Evolutionary conservation across 2,113 vertebrate genomes (phyloP), one percentile per base, ranked within the genome.

Genomic region (Budorcas taxicolor): DNA sequence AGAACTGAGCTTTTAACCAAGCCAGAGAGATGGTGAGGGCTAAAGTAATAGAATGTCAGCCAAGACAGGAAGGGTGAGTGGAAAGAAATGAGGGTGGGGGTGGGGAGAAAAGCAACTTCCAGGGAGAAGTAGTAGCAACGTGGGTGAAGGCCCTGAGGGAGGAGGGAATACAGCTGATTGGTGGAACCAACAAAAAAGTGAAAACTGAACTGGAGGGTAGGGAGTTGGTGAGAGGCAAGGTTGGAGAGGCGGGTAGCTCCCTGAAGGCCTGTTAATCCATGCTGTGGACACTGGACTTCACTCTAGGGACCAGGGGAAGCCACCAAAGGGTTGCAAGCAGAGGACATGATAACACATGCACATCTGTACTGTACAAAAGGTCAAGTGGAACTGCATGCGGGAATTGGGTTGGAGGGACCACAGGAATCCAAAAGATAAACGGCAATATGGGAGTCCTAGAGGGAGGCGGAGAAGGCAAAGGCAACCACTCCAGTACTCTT

Each of bases 71-170:
- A 92, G 27, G 36, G 3, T 80, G 47, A 19, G 14, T 74, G 36
- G 29, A 52, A 95, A 47, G 55, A 94, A 97, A 53, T 93, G 94
- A 98, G 40, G 52, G 29, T 62, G 33, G 50, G 50, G 16, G 10
- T 16, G 78, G 55, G 45, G 40, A 92, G 55, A 74, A 87, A 92
- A 62, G 60, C 6, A 92, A 50, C 0, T 76, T 86, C 33, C 29
- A 67, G 12, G 7, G 12, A 57, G 36, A 40, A 96, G 60, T 45
- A 52, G 50, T 5, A 50, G 19, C 17, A 9, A 14, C 36, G 1
- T 74, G 47, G 57, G 29, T 71, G 27, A 80, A 64, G 31, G 50
- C 40, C 45, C 25, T 25, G 9, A 87, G 60, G n/a, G n/a, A 83
- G 3, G 17, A 83, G 31, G 25, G 40, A 21, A 4, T 43, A n/a